Evolutionary conservation across 1,140 invertebrate genomes (phyloP).

Genomic region (Listronotus oregonensis): DNA sequence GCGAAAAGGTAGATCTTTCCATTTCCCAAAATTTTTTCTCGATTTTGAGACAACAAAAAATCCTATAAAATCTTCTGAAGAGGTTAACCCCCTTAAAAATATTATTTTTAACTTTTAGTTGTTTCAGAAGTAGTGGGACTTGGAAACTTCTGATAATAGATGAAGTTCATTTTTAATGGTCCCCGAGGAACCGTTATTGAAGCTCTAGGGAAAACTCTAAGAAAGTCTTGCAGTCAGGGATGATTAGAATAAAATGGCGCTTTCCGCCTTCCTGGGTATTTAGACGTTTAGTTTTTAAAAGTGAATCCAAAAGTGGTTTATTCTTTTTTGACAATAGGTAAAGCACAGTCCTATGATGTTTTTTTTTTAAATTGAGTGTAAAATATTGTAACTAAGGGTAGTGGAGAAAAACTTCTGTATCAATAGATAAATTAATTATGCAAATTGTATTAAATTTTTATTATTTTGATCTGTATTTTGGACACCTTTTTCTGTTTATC

Average conservation of each 20-base stretch:
- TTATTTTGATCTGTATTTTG: no score
- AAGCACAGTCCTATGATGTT: conserved; percentile 11
- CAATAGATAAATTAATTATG: no score
- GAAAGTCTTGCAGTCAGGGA: conserved; percentile 92
- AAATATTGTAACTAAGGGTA: no score
- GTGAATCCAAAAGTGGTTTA: conserved; percentile 93
- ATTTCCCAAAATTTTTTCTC: no score
- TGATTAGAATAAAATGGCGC: conserved; percentile 97
- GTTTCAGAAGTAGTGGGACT: conserved; percentile 90
- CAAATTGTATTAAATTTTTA: no score
- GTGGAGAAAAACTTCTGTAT: no score
- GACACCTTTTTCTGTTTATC: neutral
- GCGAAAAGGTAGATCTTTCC: no score
- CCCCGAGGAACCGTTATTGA: conserved; percentile 98
- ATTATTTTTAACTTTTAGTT: conserved; percentile 59
- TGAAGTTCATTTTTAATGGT: conserved; percentile 98
- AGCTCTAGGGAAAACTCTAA: conserved; percentile 90
- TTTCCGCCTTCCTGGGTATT: conserved; percentile 98
- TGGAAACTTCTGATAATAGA: conserved; percentile 97
- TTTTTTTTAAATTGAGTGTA: no score
- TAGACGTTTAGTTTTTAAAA: conserved; percentile 92
- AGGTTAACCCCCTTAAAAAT: no score
- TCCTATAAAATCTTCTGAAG: no score
- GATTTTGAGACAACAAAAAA: no score
- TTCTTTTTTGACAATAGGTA: conserved; percentile 98